These are phyloP conservation scores for fruit fly (Drosophila melanogaster) DNA, from an alignment of 1,140 invertebrate species.

Conservation along the genomic window DNA sequence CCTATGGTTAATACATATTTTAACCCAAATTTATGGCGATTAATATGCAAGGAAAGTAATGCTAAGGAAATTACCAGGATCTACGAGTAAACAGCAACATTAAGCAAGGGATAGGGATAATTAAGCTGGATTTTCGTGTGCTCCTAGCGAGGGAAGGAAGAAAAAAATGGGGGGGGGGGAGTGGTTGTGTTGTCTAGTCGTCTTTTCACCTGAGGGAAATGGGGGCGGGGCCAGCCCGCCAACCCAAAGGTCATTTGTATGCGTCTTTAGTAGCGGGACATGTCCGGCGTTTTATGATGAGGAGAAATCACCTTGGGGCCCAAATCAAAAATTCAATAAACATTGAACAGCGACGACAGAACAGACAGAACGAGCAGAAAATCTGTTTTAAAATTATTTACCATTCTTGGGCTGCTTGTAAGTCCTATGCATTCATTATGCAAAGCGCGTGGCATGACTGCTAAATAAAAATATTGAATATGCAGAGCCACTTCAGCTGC, in stretches of 20 bases:
- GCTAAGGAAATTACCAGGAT: constrained; percentile 20
- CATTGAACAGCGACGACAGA: constrained; percentile 9
- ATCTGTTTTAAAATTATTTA: constrained; percentile 47
- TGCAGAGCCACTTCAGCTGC: not conserved
- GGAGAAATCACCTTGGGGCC: constrained; percentile 13
- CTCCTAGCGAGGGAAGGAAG: not conserved
- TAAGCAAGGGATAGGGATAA: constrained; percentile 23
- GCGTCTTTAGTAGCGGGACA: constrained; percentile 37
- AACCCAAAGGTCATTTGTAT: constrained; percentile 44
- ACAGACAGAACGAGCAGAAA: constrained; percentile 34
- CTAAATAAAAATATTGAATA: not conserved
- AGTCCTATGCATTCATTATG: constrained; percentile 35
- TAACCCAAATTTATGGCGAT: not conserved
- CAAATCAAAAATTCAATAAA: constrained; percentile 49
- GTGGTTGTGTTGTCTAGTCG: constrained; percentile 16
- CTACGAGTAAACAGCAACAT: not conserved
- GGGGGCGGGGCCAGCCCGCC: not conserved
- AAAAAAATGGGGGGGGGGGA: too few species aligned
- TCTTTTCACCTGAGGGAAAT: constrained; percentile 25
- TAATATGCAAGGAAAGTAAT: constrained; percentile 27
- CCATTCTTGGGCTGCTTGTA: constrained; percentile 23
- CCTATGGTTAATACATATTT: too few species aligned
- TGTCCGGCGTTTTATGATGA: constrained; percentile 32
- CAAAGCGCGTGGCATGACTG: constrained; percentile 25
- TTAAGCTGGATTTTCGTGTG: constrained; percentile 28